phyloP scores from a whole-genome alignment of 2,113 vertebrate genomes.

The Anoura caudifer region DNA sequence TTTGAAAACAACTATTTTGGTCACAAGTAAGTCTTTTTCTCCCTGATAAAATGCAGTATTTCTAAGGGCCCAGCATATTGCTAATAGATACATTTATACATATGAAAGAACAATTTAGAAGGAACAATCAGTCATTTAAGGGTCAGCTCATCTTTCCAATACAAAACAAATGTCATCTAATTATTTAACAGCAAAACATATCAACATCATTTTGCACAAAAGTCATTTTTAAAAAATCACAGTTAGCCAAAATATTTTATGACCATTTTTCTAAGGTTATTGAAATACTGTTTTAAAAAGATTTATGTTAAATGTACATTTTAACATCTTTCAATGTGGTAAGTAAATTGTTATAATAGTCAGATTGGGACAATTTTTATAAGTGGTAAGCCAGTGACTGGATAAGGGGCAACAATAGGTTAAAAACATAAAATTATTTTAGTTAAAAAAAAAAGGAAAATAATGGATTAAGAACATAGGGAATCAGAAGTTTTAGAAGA shows the following conservation, averaged over 20 bases:
- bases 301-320: not conserved
- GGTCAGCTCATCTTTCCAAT: constrained; percentile 8
- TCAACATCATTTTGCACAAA: constrained; percentile 13
- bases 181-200: constrained; percentile 47
- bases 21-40: constrained; percentile 24
- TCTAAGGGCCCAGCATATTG: constrained; percentile 15
- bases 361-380: constrained; percentile 56
- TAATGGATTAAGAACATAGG: constrained; percentile 56
- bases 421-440: constrained; percentile 70
- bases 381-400: constrained; percentile 59
- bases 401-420: constrained; percentile 61
- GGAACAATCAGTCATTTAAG: constrained; percentile 18
- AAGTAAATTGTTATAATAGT: constrained; percentile 71
- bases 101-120: constrained; percentile 29
- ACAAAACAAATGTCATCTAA: constrained; percentile 13
- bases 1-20: not conserved
- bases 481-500: constrained; percentile 56
- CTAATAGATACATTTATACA: constrained; percentile 29
- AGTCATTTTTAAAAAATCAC: not conserved
- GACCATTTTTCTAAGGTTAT: constrained; percentile 40
- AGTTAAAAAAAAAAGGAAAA: constrained; percentile 43
- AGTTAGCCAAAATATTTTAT: constrained; percentile 49
- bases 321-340: constrained; percentile 55
- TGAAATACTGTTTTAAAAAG: not conserved
- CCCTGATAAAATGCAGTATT: constrained; percentile 10